Evolutionary conservation across 1,140 invertebrate species (phyloP).

Genomic region (Reticulitermes speratus): DNA sequence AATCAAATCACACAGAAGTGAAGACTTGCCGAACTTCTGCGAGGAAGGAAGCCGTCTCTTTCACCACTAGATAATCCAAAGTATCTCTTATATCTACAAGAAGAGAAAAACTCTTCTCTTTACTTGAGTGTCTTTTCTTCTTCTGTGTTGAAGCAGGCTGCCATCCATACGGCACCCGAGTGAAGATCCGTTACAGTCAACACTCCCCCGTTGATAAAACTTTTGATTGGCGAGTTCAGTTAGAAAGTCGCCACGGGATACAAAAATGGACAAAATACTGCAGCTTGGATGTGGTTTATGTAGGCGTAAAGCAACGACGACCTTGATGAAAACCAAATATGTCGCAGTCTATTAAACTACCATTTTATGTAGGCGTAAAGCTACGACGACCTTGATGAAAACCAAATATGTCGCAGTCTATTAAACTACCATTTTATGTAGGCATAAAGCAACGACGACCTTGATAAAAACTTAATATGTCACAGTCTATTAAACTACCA

Average conservation of each 20-base stretch:
- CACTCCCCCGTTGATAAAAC: neutral
- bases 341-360: too few species aligned
- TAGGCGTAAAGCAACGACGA: neutral
- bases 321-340: neutral
- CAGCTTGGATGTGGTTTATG: neutral
- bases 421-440: too few species aligned
- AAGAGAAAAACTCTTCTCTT: neutral
- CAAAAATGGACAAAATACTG: neutral
- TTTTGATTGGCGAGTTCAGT: neutral
- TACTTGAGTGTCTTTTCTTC: neutral
- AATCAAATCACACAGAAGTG: too few species aligned
- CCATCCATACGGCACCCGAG: neutral
- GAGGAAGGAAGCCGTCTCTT: neutral
- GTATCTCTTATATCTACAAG: neutral
- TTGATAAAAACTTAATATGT: neutral
- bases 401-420: too few species aligned
- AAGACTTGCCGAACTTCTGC: too few species aligned
- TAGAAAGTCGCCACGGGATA: neutral
- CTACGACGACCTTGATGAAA: neutral
- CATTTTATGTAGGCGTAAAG: neutral
- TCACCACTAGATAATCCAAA: neutral
- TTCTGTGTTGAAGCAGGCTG: neutral
- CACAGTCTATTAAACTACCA: too few species aligned
- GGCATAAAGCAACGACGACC: neutral
- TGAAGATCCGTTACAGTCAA: neutral